Evolutionary conservation across 2,888 invertebrate genomes (phyloP).

Genomic region (Mycogona germanica): DNA sequence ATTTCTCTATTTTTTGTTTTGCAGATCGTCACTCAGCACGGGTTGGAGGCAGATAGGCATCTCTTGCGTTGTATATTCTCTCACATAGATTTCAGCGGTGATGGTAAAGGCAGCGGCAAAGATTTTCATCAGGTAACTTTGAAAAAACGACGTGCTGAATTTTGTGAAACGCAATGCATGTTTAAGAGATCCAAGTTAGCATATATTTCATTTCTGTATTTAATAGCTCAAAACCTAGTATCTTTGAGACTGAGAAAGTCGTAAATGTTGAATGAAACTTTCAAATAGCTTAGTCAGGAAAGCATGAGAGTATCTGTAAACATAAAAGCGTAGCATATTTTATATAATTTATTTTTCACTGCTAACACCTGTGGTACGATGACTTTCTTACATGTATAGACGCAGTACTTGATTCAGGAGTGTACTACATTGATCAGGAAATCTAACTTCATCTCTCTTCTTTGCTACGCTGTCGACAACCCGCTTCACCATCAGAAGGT

Average conservation of each 20-base stretch:
- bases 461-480: constrained; percentile 78
- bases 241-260: not conserved
- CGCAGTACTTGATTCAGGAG: constrained; percentile 65
- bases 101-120: constrained; percentile 38
- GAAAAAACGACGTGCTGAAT: not conserved
- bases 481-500: constrained; percentile 64
- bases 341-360: no score
- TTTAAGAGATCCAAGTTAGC: no score
- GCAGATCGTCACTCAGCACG: constrained; percentile 80
- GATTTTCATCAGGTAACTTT: constrained; percentile 36
- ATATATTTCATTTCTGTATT: no score
- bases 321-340: no score
- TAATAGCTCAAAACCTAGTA: no score
- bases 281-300: no score
- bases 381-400: constrained; percentile 44
- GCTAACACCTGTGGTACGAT: not conserved
- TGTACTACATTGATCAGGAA: constrained; percentile 65
- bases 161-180: no score
- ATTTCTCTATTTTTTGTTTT: no score
- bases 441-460: constrained; percentile 71
- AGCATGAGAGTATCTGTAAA: no score
- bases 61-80: constrained; percentile 89
- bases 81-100: constrained; percentile 65
- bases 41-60: constrained; percentile 94
- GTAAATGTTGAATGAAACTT: not conserved